Conservation (phyloP, 2,113 vertebrate genomes). For the Natator depressus region DNA sequence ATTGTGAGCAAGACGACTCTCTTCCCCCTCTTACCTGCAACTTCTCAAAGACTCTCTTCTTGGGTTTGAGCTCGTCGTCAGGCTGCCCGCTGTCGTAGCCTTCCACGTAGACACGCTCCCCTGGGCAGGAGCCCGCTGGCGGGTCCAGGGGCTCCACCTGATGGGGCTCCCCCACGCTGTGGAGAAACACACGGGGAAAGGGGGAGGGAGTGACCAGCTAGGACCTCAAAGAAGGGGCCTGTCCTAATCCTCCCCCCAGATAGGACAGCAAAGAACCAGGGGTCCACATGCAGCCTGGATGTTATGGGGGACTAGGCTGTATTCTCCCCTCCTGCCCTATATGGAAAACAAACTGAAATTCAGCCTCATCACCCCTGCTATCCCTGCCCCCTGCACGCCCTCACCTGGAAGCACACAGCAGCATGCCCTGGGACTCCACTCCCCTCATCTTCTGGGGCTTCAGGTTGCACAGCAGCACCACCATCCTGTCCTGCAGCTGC, state of each 20-base stretch:
- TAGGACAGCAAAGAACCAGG: neutral
- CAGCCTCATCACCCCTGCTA: fast-evolving
- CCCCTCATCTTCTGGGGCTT: conserved; percentile 98
- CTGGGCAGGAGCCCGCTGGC: conserved; percentile 85
- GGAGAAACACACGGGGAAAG: neutral
- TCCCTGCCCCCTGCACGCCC: conserved; percentile 5
- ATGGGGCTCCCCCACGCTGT: conserved; percentile 84
- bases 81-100: conserved; percentile 89
- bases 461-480: conserved; percentile 94
- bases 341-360: neutral
- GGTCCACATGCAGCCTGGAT: neutral
- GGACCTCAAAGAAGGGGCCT: neutral
- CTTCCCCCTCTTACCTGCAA: conserved; percentile 84
- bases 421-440: conserved; percentile 96
- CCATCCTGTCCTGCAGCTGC: conserved; percentile 88
- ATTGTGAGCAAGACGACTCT: neutral
- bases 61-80: conserved; percentile 93
- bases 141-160: conserved; percentile 93
- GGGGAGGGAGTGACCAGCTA: neutral
- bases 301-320: neutral
- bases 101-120: conserved; percentile 90
- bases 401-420: conserved; percentile 93
- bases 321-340: neutral
- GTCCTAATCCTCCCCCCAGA: neutral
- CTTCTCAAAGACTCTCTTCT: conserved; percentile 98